Evolutionary conservation across 2,888 invertebrate genomes (phyloP), one percentile per base, ranked within the genome.

Genomic region (Endotricha flammealis): DNA sequence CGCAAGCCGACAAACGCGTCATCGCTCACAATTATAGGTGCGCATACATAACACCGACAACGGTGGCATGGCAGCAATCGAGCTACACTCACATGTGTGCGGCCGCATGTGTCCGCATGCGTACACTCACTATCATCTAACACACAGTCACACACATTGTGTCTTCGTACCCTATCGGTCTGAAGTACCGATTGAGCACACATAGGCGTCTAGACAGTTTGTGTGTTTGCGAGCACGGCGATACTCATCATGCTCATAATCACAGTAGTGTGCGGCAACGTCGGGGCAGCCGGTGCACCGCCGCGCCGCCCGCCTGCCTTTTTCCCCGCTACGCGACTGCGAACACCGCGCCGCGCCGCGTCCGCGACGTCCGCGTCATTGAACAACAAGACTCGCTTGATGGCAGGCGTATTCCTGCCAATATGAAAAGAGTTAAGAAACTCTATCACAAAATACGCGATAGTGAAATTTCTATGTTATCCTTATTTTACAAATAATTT

Each of bases 341-440:
- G 81, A 80, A 74, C 81, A 68, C 74, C 72, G 81, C 78, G 74
- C 69, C 66, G 64, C 69, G n/a, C n/a, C n/a, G n/a, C n/a, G n/a
- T n/a, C n/a, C n/a, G n/a, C n/a, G n/a, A n/a, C n/a, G 70, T 77
- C 70, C 82, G 85, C 85, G 85, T 85, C 85, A 86, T 86, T 86
- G 80, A 85, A 81, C 78, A 85, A 83, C 85, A 83, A 85, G 85
- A 78, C 80, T 81, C 73, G 82, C 77, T 85, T 77, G 80, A 79
- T 81, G 83, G 83, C 80, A 82, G 82, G 72, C 85, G 85, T 75
- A 64, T 71, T 74, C 67, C 82, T 81, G 83, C 81, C 85, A 85
- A 82, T 79, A 86, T 86, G 85, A 83, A 77, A 75, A 78, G 75
- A 77, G 75, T 78, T 71, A 65, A 70, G 64, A 67, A 73, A 80